Conservation (phyloP, 1,140 invertebrate genomes). For the Stenopsyche tienmushanensis region DNA sequence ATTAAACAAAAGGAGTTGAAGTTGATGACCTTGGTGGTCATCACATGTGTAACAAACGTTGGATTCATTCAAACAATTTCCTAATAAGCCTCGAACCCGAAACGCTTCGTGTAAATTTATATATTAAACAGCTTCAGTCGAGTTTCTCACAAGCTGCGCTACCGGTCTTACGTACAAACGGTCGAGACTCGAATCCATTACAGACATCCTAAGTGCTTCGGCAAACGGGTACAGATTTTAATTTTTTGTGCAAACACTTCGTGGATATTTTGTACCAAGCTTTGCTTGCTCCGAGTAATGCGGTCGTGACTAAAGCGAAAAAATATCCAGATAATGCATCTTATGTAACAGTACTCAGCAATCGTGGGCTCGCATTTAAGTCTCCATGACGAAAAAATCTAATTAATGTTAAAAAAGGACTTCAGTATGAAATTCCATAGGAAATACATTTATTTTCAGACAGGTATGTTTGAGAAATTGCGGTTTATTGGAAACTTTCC, state of each 20-base stretch:
- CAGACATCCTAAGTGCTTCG: conserved; percentile 15
- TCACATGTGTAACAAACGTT: conserved; percentile 3
- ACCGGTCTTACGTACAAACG: conserved; percentile 26
- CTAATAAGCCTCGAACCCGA: conserved; percentile 9
- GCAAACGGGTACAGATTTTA: conserved; percentile 29
- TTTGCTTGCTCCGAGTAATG: no score
- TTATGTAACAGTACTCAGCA: conserved; percentile 11
- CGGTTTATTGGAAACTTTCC: no score
- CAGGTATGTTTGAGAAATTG: no score
- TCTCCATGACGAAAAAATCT: not conserved
- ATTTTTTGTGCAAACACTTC: conserved; percentile 26
- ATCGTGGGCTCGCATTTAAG: not conserved
- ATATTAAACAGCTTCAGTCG: conserved; percentile 6
- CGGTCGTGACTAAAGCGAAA: conserved; percentile 10
- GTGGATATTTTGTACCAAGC: no score
- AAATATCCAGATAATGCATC: conserved; percentile 11
- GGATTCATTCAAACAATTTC: not conserved
- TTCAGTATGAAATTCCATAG: no score
- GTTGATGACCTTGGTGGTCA: not conserved
- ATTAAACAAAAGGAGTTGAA: no score
- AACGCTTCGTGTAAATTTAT: conserved; percentile 1
- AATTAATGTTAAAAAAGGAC: no score
- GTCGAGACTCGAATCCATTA: conserved; percentile 28
- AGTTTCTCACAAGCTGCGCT: conserved; percentile 16
- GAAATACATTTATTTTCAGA: no score